Evolutionary conservation across 1,140 invertebrate species (phyloP).

Genomic region (Lutraria rhynchaena): DNA sequence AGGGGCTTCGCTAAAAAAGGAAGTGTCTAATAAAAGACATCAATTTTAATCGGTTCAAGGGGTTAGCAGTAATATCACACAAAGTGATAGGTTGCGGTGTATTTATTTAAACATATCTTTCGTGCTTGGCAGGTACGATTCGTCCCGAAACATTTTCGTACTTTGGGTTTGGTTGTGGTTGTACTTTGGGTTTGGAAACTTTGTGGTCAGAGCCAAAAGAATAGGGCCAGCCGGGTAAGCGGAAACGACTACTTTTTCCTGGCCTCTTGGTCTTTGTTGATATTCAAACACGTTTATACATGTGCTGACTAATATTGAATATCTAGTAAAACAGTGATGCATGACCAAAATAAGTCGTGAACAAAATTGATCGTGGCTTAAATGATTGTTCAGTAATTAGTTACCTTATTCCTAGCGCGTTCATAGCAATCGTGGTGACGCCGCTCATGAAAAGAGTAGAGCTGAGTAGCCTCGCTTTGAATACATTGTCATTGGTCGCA

Average conservation of each 20-base stretch:
- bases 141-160: no score
- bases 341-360: neutral
- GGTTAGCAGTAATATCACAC: neutral
- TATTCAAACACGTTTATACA: neutral
- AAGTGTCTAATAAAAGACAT: no score
- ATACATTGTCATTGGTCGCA: slow-evolving; percentile 21
- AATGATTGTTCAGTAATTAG: neutral
- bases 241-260: no score
- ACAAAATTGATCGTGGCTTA: neutral
- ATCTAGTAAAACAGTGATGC: neutral
- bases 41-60: neutral
- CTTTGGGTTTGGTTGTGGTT: no score
- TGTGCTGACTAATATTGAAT: neutral
- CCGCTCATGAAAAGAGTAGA: slow-evolving; percentile 59
- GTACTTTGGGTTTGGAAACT: no score
- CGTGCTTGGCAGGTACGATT: no score
- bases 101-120: no score
- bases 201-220: no score
- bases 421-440: slow-evolving; percentile 47
- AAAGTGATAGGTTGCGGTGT: no score
- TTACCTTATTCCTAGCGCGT: slow-evolving; percentile 52
- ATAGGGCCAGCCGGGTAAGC: no score
- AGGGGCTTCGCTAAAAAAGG: no score
- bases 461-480: slow-evolving; percentile 50
- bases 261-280: no score